Percentiles rank a stretch among this genome's conserved stretches.
These are phyloP conservation scores for Progne subis DNA, from an alignment of 2,113 vertebrate species.

Conservation along the genomic window DNA sequence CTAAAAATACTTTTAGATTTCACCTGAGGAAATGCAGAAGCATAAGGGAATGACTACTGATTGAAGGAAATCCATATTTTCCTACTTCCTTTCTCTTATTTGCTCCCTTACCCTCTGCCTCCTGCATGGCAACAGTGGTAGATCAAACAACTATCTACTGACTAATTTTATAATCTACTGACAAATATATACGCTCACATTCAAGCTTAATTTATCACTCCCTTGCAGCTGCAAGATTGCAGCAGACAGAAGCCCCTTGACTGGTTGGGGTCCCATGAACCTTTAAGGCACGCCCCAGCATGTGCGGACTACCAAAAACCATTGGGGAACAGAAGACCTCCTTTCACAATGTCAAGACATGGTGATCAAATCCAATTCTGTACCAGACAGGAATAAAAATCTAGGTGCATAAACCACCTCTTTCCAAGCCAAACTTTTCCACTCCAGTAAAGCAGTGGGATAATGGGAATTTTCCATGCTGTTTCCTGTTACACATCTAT, in stretches of 20 bases:
- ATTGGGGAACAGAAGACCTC: neutral
- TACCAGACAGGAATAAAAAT: neutral
- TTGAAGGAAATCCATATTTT: neutral
- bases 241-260: neutral
- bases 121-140: neutral
- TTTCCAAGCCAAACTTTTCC: constrained; percentile 5
- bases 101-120: neutral
- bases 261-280: neutral
- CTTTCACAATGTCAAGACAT: neutral
- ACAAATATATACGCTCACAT: neutral
- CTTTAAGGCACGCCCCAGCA: neutral
- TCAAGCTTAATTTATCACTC: neutral
- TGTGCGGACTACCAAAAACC: neutral
- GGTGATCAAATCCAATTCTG: neutral
- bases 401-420: neutral
- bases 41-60: neutral
- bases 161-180: neutral
- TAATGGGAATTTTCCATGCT: neutral
- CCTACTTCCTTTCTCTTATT: neutral
- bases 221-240: neutral
- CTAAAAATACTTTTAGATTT: neutral
- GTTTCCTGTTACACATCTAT: neutral
- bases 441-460: neutral
- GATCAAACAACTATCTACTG: neutral
- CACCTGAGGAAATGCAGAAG: neutral